phyloP scores from a whole-genome alignment of 2,797 vertebrate species.

The Phalloptychus januarius region DNA sequence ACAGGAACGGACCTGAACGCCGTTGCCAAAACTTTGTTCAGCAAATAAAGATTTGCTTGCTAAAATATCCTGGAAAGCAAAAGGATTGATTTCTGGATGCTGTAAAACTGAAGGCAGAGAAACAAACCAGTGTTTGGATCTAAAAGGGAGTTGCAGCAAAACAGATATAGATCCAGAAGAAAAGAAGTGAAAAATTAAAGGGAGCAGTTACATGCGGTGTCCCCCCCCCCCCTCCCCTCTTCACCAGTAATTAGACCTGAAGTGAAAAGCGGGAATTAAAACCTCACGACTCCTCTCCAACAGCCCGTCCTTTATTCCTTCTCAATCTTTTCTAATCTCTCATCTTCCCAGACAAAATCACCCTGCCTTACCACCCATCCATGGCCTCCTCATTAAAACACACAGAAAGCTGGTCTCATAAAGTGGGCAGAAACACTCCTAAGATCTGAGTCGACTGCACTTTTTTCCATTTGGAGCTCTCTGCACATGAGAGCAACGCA shows the following conservation, averaged over 20 bases:
- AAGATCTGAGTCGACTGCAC: conserved; percentile 62
- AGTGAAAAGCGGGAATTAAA: conserved; percentile 48
- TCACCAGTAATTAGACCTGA: conserved; percentile 62
- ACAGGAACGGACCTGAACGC: neutral
- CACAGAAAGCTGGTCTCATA: conserved; percentile 65
- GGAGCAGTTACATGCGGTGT: conserved; percentile 26
- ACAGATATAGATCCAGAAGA: conserved; percentile 2
- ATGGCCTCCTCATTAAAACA: conserved; percentile 72
- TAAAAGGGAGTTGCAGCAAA: neutral
- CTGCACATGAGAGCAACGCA: conserved; percentile 42
- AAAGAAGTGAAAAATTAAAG: conserved; percentile 37
- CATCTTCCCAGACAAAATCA: conserved; percentile 38
- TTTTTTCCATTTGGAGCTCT: conserved; percentile 39
- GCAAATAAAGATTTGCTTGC: conserved; percentile 18
- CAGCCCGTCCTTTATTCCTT: conserved; percentile 35
- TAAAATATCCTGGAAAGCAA: conserved; percentile 29
- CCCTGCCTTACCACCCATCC: conserved; percentile 37
- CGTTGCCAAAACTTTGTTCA: conserved; percentile 6
- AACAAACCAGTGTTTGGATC: neutral
- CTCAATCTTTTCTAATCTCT: conserved; percentile 44
- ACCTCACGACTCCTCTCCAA: conserved; percentile 24
- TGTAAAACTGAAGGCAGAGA: conserved; percentile 27
- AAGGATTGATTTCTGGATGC: conserved; percentile 23
- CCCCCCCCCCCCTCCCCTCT: neutral
- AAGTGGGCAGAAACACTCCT: conserved; percentile 63